Evolutionary conservation across 2,888 invertebrate genomes (phyloP), one percentile per base, ranked within the genome.

Genomic region (Meiosimyza decipiens): DNA sequence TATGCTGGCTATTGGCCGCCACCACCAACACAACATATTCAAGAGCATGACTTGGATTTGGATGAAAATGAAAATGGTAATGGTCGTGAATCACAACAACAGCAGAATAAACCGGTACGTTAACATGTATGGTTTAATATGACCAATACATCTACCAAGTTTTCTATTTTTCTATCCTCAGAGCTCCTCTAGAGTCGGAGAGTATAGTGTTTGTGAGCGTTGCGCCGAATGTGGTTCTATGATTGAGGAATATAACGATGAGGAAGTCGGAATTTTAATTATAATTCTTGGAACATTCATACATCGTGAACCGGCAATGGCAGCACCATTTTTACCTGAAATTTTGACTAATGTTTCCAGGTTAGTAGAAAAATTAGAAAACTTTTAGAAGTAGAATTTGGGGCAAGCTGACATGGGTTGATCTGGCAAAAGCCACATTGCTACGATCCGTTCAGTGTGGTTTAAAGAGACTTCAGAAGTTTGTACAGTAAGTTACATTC

Each of bases 271-370:
- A 0, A 90, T 99, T 71, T 94, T 97, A 81, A 95, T 99, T 79
- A 95, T 98, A 64, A 94, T 94, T 76, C 88, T 99, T 76, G 96
- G 96, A 47, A 98, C 99, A 0, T 98, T 97, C 86, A 95, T 99
- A 76, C 98, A 99, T 84, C 90, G 99, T 28, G 98, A 99, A 86
- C 98, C 99, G 0, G 92, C 94, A 2, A 89, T 95, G 78, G 98
- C 99, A n/a, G 98, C 99, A 3, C 95, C 96, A 0, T 89, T 97
- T 82, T 88, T 99, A 75, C 97, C 98, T 0, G 95, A 97, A 80
- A 94, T 99, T 78, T 89, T 99, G 47, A 93, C 93, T 75, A 92
- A 94, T 75, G 95, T 97, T 33, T 93, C 96, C 72, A 95, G 94
- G 96, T 96, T 87, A 82, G 86, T 82, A 28, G 28, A 28, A 28